A percentile compares a stretch with the other conserved stretches of the same genome.
Conservation (phyloP, 2,797 vertebrate genomes). For the Phalloptychus januarius region DNA sequence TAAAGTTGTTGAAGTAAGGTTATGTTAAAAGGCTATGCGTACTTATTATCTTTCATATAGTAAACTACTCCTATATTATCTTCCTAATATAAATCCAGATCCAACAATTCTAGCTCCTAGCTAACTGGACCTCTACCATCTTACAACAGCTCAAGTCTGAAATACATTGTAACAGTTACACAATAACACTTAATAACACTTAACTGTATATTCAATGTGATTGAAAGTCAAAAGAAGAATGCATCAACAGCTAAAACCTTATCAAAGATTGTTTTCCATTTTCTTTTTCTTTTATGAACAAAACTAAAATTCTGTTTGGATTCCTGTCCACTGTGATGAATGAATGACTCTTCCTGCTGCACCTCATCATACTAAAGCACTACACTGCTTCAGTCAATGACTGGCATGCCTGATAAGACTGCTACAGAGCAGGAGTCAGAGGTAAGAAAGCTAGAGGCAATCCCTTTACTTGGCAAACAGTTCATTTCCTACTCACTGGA, state of each 20-base stretch:
- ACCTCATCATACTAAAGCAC: constrained; percentile 60
- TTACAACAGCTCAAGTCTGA: neutral
- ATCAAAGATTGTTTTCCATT: neutral
- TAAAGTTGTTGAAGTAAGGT: neutral
- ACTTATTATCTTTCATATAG: neutral
- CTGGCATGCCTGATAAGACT: constrained; percentile 34
- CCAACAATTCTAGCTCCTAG: neutral
- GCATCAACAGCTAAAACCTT: neutral
- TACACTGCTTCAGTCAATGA: constrained; percentile 59
- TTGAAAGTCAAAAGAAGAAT: neutral
- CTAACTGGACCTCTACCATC: neutral
- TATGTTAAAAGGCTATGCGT: neutral
- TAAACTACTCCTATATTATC: neutral
- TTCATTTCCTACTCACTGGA: constrained; percentile 13
- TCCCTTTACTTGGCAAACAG: constrained; percentile 27
- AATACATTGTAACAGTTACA: neutral
- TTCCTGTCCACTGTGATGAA: constrained; percentile 54
- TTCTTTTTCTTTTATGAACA: constrained; percentile 26
- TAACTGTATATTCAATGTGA: neutral
- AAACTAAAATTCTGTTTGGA: constrained; percentile 62
- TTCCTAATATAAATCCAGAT: neutral
- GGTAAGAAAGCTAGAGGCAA: constrained; percentile 11
- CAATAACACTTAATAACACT: neutral
- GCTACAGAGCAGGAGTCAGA: constrained; percentile 7
- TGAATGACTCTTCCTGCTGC: constrained; percentile 53